Conservation (phyloP, 2,113 vertebrate genomes). For the Gambusia affinis region DNA sequence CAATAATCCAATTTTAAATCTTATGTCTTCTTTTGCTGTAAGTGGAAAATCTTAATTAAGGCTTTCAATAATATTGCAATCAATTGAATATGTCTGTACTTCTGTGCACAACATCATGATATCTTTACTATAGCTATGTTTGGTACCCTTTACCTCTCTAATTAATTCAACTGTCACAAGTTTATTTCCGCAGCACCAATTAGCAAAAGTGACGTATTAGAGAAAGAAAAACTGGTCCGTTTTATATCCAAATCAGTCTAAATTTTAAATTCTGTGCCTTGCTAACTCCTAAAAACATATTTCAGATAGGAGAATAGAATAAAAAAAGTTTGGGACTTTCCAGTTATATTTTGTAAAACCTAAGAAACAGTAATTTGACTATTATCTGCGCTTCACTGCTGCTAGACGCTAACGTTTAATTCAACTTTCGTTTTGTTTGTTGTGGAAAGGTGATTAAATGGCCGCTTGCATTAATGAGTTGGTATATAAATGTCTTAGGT, state of each 20-base stretch:
- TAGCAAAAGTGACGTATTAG: too few species aligned
- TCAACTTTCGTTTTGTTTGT: not conserved
- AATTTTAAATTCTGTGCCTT: not conserved
- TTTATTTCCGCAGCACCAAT: too few species aligned
- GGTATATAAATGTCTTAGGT: conserved; percentile 68
- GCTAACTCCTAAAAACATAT: not conserved
- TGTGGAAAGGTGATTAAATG: conserved; percentile 59
- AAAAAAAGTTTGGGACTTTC: conserved; percentile 67
- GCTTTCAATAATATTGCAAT: not conserved
- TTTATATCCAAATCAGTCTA: not conserved
- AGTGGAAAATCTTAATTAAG: too few species aligned
- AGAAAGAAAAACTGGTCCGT: too few species aligned
- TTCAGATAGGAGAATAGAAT: conserved; percentile 22
- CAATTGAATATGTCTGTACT: too few species aligned
- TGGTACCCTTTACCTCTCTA: conserved; percentile 1
- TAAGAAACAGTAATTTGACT: conserved; percentile 70
- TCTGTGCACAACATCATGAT: too few species aligned
- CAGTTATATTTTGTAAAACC: conserved; percentile 33
- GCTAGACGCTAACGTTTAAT: conserved; percentile 28
- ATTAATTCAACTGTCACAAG: too few species aligned
- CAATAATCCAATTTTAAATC: too few species aligned
- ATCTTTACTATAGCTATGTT: not conserved
- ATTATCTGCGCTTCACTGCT: conserved; percentile 43
- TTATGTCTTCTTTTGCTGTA: too few species aligned
- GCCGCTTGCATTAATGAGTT: conserved; percentile 69